A percentile compares a stretch with the other conserved stretches of the same genome.
Conservation (phyloP, 2,797 vertebrate genomes). For the Microctenopoma stevenorrisi region DNA sequence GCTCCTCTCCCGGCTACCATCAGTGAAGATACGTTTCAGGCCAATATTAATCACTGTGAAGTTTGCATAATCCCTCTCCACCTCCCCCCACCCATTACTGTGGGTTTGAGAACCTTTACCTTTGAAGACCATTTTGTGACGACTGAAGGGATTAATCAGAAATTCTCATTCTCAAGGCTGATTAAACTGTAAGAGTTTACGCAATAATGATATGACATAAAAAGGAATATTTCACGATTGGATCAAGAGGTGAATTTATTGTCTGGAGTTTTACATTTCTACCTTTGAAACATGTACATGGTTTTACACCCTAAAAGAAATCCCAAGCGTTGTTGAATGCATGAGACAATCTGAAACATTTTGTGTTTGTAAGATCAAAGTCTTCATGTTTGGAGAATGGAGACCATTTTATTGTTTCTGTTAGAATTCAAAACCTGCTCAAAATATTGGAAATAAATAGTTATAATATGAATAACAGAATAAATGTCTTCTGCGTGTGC, state of each 20-base stretch:
- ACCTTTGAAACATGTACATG: slow-evolving; percentile 25
- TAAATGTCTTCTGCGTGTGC: neutral
- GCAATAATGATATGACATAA: slow-evolving; percentile 35
- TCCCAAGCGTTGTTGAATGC: neutral
- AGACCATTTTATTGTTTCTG: neutral
- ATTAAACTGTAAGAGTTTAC: slow-evolving; percentile 61
- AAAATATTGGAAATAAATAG: neutral
- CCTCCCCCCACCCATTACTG: slow-evolving; percentile 65
- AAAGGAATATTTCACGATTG: slow-evolving; percentile 48
- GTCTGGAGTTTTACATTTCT: slow-evolving; percentile 40
- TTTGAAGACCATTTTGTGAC: slow-evolving; percentile 73
- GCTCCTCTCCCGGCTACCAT: slow-evolving; percentile 75
- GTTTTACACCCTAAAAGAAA: slow-evolving; percentile 14
- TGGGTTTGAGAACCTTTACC: slow-evolving; percentile 77
- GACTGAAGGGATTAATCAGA: slow-evolving; percentile 77
- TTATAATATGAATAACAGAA: too few species aligned
- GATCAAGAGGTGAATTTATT: slow-evolving; percentile 48
- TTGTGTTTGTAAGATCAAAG: slow-evolving; percentile 1
- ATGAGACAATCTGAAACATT: slow-evolving; percentile 21
- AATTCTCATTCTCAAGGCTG: slow-evolving; percentile 50
- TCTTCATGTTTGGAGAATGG: neutral
- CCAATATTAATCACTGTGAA: slow-evolving; percentile 84
- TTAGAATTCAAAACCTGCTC: neutral
- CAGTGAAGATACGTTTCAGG: slow-evolving; percentile 76
- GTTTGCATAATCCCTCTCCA: slow-evolving; percentile 82